These are phyloP conservation scores for Sceloporus tristichus DNA, from an alignment of 2,113 vertebrate species.

Conservation along the genomic window DNA sequence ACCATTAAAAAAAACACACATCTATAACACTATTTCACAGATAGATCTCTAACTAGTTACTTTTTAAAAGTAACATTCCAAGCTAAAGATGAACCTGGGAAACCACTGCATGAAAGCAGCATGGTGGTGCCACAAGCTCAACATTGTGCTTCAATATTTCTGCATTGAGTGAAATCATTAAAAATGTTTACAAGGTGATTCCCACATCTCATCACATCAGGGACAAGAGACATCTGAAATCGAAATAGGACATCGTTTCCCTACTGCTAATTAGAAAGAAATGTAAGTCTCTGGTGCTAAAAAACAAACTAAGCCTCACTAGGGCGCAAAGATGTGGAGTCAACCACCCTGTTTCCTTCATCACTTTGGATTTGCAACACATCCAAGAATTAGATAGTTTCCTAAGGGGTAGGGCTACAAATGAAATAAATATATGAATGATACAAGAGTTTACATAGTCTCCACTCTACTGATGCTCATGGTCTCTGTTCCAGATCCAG, in stretches of 20 bases:
- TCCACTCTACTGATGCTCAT: slow-evolving; percentile 15
- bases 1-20: too few species aligned
- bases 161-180: neutral
- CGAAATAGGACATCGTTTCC: neutral
- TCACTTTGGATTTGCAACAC: neutral
- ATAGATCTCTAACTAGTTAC: too few species aligned
- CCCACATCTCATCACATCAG: neutral
- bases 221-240: neutral
- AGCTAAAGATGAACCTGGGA: neutral
- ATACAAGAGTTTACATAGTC: slow-evolving; percentile 21
- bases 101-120: neutral
- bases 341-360: neutral
- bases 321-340: neutral
- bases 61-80: neutral
- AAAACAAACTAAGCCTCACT: neutral
- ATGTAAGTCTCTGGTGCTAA: neutral
- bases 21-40: too few species aligned
- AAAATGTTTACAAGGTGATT: neutral
- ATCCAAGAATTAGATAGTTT: neutral
- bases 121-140: neutral
- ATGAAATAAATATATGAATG: neutral
- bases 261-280: neutral
- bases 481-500: neutral
- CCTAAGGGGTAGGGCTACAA: neutral
- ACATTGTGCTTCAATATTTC: neutral